Evolutionary conservation across 2,888 invertebrate species (phyloP), one percentile per base, ranked within the genome.

Genomic region (Digitonthophagus gazella): DNA sequence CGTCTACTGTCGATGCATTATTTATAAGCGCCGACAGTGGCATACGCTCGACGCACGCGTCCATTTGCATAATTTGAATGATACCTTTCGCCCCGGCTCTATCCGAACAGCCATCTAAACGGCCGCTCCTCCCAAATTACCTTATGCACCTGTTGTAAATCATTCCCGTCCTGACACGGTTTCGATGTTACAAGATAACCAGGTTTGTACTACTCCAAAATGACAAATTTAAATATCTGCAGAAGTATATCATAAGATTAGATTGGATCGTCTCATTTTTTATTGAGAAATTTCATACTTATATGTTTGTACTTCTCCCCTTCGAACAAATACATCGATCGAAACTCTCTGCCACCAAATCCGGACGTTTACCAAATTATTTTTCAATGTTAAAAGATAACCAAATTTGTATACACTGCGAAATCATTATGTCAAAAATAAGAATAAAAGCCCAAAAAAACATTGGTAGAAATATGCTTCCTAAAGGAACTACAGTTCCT

Each of bases 51-150:
- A 44, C 28, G 28, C 61, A 61, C 61, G 61, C 20, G 61, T 20
- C 20, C 18, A 61, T 61, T 61, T 61, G 61, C 61, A 61, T 61
- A 61, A 61, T 61, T 61, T 61, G 61, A 61, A 61, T 61, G 61
- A 61, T 61, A 61, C 61, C 19, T 61, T 61, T 61, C 61, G 61
- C 61, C n/a, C 61, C 18, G 28, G 8, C 18, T 6, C 20, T 61
- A 61, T 61, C 61, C 61, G 19, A 18, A 16, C 19, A 61, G 18
- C n/a, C 19, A 61, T 61, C 61, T 61, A 61, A 61, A 61, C 18
- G 61, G 61, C 61, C 61, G 18, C 61, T 18, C 61, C 16, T 61
- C 61, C n/a, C 61, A 61, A 18, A 61, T 61, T 19, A 61, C 18
- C 20, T 61, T 18, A 20, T 61, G 61, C 61, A 61, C 61, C 61